Conservation (phyloP, 1,140 invertebrate species). For the Eriocheir sinensis region DNA sequence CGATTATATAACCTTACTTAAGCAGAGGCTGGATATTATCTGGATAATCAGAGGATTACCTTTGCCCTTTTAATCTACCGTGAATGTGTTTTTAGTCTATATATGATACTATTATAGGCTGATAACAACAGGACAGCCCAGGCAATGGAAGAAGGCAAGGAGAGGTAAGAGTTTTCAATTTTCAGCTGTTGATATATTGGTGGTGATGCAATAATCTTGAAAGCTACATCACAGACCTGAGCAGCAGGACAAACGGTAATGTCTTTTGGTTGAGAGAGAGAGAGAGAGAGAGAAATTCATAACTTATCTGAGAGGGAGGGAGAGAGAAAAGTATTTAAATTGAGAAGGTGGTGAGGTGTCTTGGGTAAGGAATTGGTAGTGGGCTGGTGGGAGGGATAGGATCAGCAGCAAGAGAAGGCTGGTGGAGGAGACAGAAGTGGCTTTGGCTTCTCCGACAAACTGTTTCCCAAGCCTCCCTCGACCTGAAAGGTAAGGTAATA, state of each 20-base stretch:
- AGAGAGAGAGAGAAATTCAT: constrained; percentile 23
- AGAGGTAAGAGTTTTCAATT: not conserved
- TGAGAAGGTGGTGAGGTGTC: not conserved
- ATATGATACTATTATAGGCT: not conserved
- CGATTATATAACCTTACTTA: not conserved
- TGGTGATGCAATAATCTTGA: constrained; percentile 21
- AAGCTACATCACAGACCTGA: constrained; percentile 23
- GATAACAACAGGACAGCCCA: constrained; percentile 22
- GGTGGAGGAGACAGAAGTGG: constrained; percentile 62
- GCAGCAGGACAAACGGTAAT: constrained; percentile 1
- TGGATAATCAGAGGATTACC: constrained; percentile 6
- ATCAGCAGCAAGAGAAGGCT: constrained; percentile 58
- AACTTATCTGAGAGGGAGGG: too few relatives aligned
- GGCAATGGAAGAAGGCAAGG: constrained; percentile 3
- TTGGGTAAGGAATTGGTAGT: constrained; percentile 36
- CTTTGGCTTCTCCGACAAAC: constrained; percentile 74
- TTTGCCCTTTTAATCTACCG: not conserved
- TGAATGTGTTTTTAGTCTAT: constrained; percentile 15
- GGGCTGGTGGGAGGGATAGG: constrained; percentile 59
- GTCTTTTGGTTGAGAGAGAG: constrained; percentile 1
- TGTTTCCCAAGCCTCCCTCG: constrained; percentile 75
- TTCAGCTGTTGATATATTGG: not conserved
- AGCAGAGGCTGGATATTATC: not conserved
- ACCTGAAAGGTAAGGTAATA: constrained; percentile 45
- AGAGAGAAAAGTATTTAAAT: not conserved